Base-by-base conservation (phyloP, 2,888 invertebrate genomes). In the Schrankia costaestrigalis region DNA sequence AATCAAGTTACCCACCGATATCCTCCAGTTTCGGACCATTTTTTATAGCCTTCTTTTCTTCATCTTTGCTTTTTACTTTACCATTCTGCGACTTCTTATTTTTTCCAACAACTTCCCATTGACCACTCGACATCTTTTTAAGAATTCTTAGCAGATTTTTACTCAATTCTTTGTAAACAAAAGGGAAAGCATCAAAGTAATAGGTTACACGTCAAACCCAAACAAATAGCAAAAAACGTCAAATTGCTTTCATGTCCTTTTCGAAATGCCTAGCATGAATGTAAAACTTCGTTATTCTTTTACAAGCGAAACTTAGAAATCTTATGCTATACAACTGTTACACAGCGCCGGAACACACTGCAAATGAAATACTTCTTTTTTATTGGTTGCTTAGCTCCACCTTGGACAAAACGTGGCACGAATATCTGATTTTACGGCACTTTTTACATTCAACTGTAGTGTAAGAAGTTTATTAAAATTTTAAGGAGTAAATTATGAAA, bases 41-140 rank as follows among this genome's bases (percentile, higher is more conserved):
- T 71, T 91, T 90, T 33, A 81, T 72, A 34, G 89, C 79, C 63
- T 90, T 91, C 69, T 91, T 91, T 50, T 89, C 91, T 27, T 92
- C 91, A 49, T 92, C 92, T 26, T 87, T 89, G 39, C 37, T 72
- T 72, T 85, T 86, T 24, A 82, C 72, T 55, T 89, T 88, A 43
- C 78, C 78, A 84, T 89, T 71, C 81, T 91, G 84, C 24, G 83
- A 73, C 64, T 87, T 87, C 69, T 93, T 94, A 52, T 89, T 90
- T 70, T 92, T 94, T 27, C 91, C 90, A 38, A 93, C 93, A 54
- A 92, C 90, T 90, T 92, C 92, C 93, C 93, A 93, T 78, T 92
- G 91, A 65, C 90, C 90, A 56, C 71, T 83, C 50, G 86, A 84
- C 86, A 87, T 87, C 54, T 46, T 80, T 62, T 44, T 10, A 41